Conservation (phyloP, 2,797 vertebrate genomes). For the Ara ararauna region DNA sequence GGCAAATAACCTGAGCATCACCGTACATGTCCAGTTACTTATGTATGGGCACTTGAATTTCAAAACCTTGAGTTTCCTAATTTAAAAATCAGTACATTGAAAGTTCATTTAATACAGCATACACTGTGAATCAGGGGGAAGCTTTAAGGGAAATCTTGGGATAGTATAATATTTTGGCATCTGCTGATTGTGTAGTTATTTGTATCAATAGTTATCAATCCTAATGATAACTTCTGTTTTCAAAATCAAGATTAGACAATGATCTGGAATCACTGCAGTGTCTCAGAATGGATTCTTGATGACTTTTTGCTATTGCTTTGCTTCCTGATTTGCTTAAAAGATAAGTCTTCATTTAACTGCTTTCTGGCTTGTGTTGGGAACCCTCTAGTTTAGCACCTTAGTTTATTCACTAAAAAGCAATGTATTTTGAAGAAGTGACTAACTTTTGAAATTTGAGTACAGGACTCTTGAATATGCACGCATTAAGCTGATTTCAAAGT, state of each 20-base stretch:
- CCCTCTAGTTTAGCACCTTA: not conserved
- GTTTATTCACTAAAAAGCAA: not conserved
- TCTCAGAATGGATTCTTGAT: not conserved
- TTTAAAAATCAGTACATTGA: not conserved
- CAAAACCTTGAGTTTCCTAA: not conserved
- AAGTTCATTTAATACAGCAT: not conserved
- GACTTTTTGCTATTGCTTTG: not conserved
- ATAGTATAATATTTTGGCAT: not conserved
- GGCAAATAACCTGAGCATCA: not conserved
- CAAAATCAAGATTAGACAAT: not conserved
- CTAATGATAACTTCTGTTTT: not conserved
- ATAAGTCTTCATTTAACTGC: not conserved
- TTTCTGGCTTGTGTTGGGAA: not conserved
- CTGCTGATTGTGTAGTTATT: not conserved
- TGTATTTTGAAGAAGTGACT: not conserved
- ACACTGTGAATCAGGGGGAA: accelerated
- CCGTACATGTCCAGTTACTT: not conserved
- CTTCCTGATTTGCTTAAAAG: not conserved
- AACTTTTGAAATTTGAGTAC: not conserved
- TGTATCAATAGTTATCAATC: not conserved
- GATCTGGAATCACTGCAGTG: not conserved
- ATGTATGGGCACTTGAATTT: not conserved
- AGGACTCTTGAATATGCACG: not conserved
- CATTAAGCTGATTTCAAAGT: not conserved
- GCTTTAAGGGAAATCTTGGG: not conserved